Percentiles rank a stretch among this genome's conserved stretches.
Conservation (phyloP, 2,888 invertebrate species). For the Acheta domesticus region DNA sequence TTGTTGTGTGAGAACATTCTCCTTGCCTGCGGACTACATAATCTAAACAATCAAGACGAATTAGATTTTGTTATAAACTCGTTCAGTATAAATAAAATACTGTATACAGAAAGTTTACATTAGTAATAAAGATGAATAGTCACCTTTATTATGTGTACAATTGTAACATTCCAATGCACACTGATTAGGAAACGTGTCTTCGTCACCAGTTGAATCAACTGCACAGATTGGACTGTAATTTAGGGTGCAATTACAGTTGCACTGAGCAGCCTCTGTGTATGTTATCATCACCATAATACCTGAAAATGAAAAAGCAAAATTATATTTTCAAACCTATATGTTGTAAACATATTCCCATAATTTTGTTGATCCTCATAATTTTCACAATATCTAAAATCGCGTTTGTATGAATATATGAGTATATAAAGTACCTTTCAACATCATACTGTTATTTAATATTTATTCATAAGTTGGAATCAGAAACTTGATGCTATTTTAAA, state of each 20-base stretch:
- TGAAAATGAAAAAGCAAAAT: neutral
- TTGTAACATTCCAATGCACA: slow-evolving; percentile 35
- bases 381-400: too few species aligned
- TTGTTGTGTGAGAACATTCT: neutral
- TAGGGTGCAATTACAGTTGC: slow-evolving; percentile 32
- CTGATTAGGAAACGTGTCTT: slow-evolving; percentile 33
- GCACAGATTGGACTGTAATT: slow-evolving; percentile 33
- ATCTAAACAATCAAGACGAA: neutral
- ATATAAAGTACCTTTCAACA: too few species aligned
- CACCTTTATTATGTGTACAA: slow-evolving; percentile 33
- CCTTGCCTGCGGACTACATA: neutral
- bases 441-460: too few species aligned
- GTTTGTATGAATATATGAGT: too few species aligned
- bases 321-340: too few species aligned
- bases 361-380: too few species aligned
- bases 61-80: neutral
- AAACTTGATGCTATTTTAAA: too few species aligned
- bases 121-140: neutral
- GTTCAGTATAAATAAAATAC: neutral
- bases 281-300: neutral
- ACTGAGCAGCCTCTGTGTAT: neutral
- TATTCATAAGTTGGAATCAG: too few species aligned
- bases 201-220: slow-evolving; percentile 30
- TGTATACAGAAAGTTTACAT: neutral
- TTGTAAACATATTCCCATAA: too few species aligned